Base-by-base conservation (phyloP, 2,113 vertebrate genomes). In the Cephalopterus ornatus region DNA sequence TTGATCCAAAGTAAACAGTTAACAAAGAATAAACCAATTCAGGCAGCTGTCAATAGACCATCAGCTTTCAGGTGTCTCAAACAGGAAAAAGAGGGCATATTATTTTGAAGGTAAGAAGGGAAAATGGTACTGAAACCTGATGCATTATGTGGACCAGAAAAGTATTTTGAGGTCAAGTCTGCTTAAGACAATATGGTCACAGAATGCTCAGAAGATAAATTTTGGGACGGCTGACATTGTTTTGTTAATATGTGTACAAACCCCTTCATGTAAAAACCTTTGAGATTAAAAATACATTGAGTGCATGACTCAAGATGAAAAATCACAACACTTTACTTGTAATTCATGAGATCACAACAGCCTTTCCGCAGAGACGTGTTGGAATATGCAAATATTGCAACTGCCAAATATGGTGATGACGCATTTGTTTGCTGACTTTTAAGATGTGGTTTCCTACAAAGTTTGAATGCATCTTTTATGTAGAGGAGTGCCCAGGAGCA, bases 21-120 rank as follows among this genome's bases (percentile, higher is more conserved):
- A 96, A 85, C n/a, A 94, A 94, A 95, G 95, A 97, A 89, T 96
- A 96, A 94, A 97, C 97, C 91, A 94, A 87, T 97, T 98, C 96
- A 98, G 96, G 89, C 96, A 95, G 84, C 96, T 97, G 70, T 97
- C 96, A 81, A 32, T 87, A 83, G 93, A 90, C 92, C 78, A 81
- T 98, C 97, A 97, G 93, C 94, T 95, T 96, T 94, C 92, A 97
- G 94, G 96, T 93, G 80, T 81, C 80, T 59, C 9, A 46, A 85
- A 74, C 72, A 95, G 92, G 97, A 97, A 97, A 83, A 93, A 85
- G 73, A 79, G 8, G 44, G 39, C 71, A 66, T 63, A 28, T 93
- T 93, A 42, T 90, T 96, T 88, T 88, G 47, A 63, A 77, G 50
- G 55, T 37, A 73, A 59, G 27, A 61, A 90, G 37, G 74, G 49